A percentile compares a stretch with the other conserved stretches of the same genome.
Evolutionary conservation across 1,140 invertebrate genomes (phyloP).

Genomic region (Teleopsis dalmanni): DNA sequence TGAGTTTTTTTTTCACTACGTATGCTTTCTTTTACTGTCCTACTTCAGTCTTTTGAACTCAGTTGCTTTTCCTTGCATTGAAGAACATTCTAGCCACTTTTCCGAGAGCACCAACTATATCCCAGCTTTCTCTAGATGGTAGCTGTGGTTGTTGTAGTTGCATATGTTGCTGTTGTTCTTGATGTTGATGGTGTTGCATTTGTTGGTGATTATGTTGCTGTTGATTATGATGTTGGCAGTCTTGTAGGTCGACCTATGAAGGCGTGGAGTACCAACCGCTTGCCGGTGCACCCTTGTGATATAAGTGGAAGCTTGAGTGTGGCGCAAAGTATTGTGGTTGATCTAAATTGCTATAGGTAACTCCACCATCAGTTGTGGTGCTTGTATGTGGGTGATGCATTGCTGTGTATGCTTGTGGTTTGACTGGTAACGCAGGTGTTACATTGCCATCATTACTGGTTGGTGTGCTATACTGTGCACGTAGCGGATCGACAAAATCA

Average conservation of each 20-base stretch:
- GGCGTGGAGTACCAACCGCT: conserved; percentile 69
- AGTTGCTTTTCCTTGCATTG: conserved; percentile 27
- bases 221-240: conserved; percentile 12
- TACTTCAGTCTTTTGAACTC: neutral
- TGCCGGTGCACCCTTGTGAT: conserved; percentile 61
- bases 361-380: conserved; percentile 47
- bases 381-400: conserved; percentile 43
- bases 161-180: conserved; percentile 2
- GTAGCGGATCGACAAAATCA: conserved; percentile 32
- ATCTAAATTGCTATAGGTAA: conserved; percentile 56
- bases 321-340: conserved; percentile 79
- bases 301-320: conserved; percentile 78
- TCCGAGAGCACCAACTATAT: conserved; percentile 35
- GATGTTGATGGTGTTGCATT: conserved; percentile 10
- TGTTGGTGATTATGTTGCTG: conserved; percentile 4
- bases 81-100: conserved; percentile 42
- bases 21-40: too few relatives aligned
- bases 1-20: too few relatives aligned
- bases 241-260: conserved; percentile 50
- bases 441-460: conserved; percentile 47
- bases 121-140: conserved; percentile 23
- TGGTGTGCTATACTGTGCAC: conserved; percentile 36
- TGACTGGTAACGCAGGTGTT: conserved; percentile 70
- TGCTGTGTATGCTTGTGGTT: conserved; percentile 81
- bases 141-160: conserved; percentile 14